Evolutionary conservation across 2,113 vertebrate genomes (phyloP), one percentile per base, ranked within the genome.

Genomic region (Pseudopodoces humilis): DNA sequence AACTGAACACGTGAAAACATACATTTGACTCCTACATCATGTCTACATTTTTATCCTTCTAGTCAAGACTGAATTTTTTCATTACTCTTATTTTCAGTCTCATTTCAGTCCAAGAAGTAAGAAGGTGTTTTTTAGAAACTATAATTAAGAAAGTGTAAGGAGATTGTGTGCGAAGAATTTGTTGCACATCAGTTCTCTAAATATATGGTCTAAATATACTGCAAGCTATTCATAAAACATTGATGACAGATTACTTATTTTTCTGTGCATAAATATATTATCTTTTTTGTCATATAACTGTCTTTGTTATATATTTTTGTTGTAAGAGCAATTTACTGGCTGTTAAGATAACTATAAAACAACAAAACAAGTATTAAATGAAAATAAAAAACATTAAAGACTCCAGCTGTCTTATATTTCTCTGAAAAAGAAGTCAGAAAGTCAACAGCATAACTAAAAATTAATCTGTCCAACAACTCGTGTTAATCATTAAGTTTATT

Each of bases 311-410:
- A 47, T 13, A 63, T 4, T 52, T 87, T 49, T 91, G 9, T 62
- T 92, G 21, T 63, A 79, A 76, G 70, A 83, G 10, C 30, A 93
- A 69, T 90, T 87, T 95, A 43, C 22, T 74, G 30, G 16, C 43
- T 94, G 41, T 90, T 93, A 90, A 87, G 62, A 89, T 69, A 84
- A 55, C 49, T 82, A 35, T 77, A 79, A 91, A 93, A 46, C 53
- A 80, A 35, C 25, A 21, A 59, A 91, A 85, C 14, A 79, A 72
- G 10, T 44, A 50, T 50, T 60, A 78, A 86, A 88, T 86, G 60
- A 92, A 83, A 94, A 65, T 35, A 33, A 44, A 71, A 87, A 53
- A 50, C 6, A 50, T 77, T 55, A 65, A 80, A 80, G 35, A 19
- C 17, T 87, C 82, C 23, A 60, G 4, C 28, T 83, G 39, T 79